Evolutionary conservation across 2,888 invertebrate genomes (phyloP), one percentile per base, ranked within the genome.

Genomic region (Pammene fasciana): DNA sequence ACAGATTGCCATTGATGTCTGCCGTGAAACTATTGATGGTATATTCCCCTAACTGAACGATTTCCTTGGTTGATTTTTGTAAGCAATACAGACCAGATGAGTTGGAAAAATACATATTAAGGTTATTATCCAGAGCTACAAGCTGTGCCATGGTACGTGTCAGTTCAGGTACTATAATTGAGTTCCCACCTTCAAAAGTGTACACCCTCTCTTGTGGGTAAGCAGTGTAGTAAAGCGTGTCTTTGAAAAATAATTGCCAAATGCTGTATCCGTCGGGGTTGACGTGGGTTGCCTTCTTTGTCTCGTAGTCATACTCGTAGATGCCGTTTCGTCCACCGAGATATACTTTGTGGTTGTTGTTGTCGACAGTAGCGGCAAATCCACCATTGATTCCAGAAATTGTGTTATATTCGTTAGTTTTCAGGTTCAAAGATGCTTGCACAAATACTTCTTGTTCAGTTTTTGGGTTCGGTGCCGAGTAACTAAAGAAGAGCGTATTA

Each of bases 181-280:
- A 55, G 14, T 59, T 41, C 1, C 74, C 72, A 6, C 80, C 64
- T 68, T 79, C 80, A 64, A 76, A 82, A 3, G 76, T 46, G 52
- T 74, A 84, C 0, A 76, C 80, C 62, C 71, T 72, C 70, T 85
- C 83, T 0, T 79, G 70, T 0, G 84, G 82, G 11, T 75, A 88
- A 0, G 79, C 82, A 0, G 87, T 83, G 70, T 84, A 89, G 74
- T 87, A 90, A 0, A 90, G 71, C 16, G 79, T 78, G 34, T 86
- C 79, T 62, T 84, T 85, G 68, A 77, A 86, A 67, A 88, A 90
- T 76, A 91, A 75, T 75, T 91, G 89, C 90, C 90, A 91, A 57
- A 90, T 81, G 59, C 80, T 89, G n/a, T 75, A 61, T 4, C 75
- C 72, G 0, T 78, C 81, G 0, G 80, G 73, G n/a, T 74, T 54